phyloP scores from a whole-genome alignment of 1,140 invertebrate species.

The Pomacea maculata region DNA sequence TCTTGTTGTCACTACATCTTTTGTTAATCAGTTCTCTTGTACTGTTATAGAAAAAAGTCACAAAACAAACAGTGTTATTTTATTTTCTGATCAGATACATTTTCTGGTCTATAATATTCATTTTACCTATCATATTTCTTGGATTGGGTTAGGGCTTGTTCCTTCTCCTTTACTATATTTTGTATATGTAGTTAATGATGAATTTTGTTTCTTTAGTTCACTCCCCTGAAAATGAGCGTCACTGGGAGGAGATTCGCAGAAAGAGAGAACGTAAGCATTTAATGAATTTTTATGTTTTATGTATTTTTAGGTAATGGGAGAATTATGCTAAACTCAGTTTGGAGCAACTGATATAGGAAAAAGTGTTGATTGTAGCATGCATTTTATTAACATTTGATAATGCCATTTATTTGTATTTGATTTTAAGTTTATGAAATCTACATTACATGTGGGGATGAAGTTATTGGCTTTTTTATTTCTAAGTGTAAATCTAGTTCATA shows the following conservation, averaged over 20 bases:
- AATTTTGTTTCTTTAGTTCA: slow-evolving; percentile 29
- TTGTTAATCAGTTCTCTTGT: no score
- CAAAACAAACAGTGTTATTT: neutral
- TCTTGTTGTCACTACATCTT: neutral
- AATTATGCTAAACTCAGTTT: neutral
- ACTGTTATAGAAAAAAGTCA: neutral
- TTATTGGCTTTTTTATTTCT: neutral
- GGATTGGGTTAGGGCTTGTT: neutral
- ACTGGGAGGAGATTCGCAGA: slow-evolving; percentile 39
- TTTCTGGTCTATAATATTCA: no score
- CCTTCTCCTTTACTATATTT: neutral
- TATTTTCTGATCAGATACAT: neutral
- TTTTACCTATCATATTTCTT: neutral
- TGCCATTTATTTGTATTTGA: neutral
- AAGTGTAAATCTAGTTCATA: no score
- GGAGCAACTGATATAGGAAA: neutral
- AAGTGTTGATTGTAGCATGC: neutral
- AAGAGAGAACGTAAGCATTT: slow-evolving; percentile 36
- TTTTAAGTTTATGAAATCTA: neutral
- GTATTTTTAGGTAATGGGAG: neutral
- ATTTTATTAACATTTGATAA: neutral
- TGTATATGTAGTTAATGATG: neutral
- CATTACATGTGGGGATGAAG: neutral
- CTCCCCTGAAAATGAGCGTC: slow-evolving; percentile 34
- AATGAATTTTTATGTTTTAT: neutral